Evolutionary conservation across 2,888 invertebrate genomes (phyloP), one percentile per base, ranked within the genome.

Genomic region (Eurytoma californica): DNA sequence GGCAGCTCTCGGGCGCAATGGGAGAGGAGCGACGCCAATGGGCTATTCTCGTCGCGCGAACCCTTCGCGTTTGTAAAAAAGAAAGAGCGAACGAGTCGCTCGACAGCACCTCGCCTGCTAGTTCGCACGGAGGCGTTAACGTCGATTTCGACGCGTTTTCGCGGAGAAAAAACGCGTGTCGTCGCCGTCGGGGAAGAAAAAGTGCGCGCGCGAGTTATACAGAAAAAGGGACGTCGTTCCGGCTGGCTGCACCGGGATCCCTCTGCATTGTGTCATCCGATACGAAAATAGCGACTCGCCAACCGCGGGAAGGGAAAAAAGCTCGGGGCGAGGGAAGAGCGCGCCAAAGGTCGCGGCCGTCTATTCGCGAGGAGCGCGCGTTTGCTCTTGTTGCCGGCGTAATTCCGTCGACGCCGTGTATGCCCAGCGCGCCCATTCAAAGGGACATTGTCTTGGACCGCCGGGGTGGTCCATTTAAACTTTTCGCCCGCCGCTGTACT

Each of bases 111-210:
- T 58, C 63, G 65, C 68, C 39, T 67, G 75, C 82, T 68, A 80
- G 74, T 82, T 84, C 79, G 80, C 83, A 84, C 85, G 84, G 83
- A 83, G 81, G 85, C 83, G 84, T 84, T 84, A 84, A 85, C 83
- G 83, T 85, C 83, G 83, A 85, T 85, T 85, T 81, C 80, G 78
- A 77, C 75, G 82, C 77, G 72, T 60, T 66, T 49, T 51, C 72
- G 66, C 63, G 65, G 18, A 24, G 53, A 69, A 69, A 76, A 66
- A 76, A 61, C 39, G 49, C 18, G 61, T 51, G 58, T 61, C 60
- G 68, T 53, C 53, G 30, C 16, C 30, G 39, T 39, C 39, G 39
- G 24, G 30, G 12, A 12, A 14, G 20, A 65, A 65, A 57, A 61
- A 73, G 12, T 47, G 30, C 7, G 9, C 3, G 30, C 51, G 24